These are phyloP conservation scores for Halictus quadricinctus DNA, from an alignment of 2,888 invertebrate genomes.

Conservation along the genomic window DNA sequence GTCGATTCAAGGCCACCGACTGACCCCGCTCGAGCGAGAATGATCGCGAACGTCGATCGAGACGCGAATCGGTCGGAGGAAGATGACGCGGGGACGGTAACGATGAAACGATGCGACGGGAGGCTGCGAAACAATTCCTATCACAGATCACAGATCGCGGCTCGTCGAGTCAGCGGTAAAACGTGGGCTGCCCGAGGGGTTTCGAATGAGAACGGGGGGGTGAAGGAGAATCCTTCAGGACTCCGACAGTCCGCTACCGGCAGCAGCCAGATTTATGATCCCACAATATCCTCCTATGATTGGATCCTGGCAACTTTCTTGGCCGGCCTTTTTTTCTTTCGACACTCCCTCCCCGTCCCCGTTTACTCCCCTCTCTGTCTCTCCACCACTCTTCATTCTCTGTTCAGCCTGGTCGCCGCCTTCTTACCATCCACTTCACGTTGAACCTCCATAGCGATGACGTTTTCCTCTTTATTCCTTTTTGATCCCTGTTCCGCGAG, in stretches of 20 bases:
- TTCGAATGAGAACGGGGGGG: conserved; percentile 54
- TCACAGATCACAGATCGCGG: conserved; percentile 48
- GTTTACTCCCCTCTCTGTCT: not conserved
- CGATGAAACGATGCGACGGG: conserved; percentile 55
- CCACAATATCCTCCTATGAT: conserved; percentile 77
- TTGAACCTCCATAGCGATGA: conserved; percentile 50
- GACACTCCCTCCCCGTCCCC: conserved; percentile 12
- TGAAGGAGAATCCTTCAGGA: conserved; percentile 68
- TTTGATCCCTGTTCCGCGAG: conserved; percentile 27
- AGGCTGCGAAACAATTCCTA: conserved; percentile 72
- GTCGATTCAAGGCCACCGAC: conserved; percentile 2
- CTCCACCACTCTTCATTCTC: too few relatives aligned
- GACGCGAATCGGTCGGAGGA: conserved; percentile 14
- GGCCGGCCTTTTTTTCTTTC: conserved; percentile 40
- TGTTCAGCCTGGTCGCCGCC: too few relatives aligned
- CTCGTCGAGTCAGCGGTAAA: conserved; percentile 66
- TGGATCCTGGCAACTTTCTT: conserved; percentile 74
- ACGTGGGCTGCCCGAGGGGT: conserved; percentile 50
- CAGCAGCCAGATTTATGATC: conserved; percentile 73
- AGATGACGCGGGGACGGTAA: conserved; percentile 17
- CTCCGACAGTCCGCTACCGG: conserved; percentile 64
- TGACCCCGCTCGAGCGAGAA: not conserved
- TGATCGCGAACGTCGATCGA: not conserved
- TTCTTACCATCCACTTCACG: conserved; percentile 54
- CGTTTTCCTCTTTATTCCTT: conserved; percentile 35